These are phyloP conservation scores for Ophiodon elongatus DNA, from an alignment of 2,113 vertebrate species.

Conservation along the genomic window DNA sequence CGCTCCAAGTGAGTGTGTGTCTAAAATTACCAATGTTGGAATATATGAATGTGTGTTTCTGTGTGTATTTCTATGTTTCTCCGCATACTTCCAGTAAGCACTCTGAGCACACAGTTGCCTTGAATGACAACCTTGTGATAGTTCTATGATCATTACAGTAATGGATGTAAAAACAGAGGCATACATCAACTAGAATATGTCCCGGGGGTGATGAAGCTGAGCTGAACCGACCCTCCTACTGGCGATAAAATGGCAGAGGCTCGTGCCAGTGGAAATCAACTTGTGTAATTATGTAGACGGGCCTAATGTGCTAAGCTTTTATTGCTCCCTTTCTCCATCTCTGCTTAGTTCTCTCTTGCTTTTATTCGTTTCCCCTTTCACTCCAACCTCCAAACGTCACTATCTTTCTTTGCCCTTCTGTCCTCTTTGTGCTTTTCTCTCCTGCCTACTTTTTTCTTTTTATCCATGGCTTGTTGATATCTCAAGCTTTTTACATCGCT, in stretches of 20 bases:
- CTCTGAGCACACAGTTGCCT: not conserved
- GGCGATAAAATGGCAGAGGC: constrained; percentile 22
- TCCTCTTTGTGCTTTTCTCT: not conserved
- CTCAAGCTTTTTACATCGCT: not conserved
- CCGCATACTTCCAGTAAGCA: not conserved
- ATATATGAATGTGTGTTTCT: not conserved
- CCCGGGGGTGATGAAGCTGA: constrained; percentile 14
- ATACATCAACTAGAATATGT: constrained; percentile 27
- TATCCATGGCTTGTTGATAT: constrained; percentile 7
- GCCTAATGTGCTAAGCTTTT: constrained; percentile 25
- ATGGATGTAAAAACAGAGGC: constrained; percentile 10
- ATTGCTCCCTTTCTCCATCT: constrained; percentile 16
- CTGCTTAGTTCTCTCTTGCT: not conserved
- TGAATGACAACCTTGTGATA: constrained; percentile 40
- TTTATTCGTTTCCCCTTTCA: constrained; percentile 10
- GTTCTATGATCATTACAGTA: constrained; percentile 21
- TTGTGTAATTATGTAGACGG: constrained; percentile 38
- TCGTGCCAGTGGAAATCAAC: constrained; percentile 37
- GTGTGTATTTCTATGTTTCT: not conserved
- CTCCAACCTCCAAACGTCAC: not conserved
- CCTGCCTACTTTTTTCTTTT: not conserved
- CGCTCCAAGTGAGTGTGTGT: not conserved
- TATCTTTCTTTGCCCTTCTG: not conserved
- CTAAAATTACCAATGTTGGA: not conserved
- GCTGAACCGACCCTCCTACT: constrained; percentile 26